These are phyloP conservation scores for Sebastes kiyomatsui DNA, from an alignment of 2,797 vertebrate species.

Conservation along the genomic window DNA sequence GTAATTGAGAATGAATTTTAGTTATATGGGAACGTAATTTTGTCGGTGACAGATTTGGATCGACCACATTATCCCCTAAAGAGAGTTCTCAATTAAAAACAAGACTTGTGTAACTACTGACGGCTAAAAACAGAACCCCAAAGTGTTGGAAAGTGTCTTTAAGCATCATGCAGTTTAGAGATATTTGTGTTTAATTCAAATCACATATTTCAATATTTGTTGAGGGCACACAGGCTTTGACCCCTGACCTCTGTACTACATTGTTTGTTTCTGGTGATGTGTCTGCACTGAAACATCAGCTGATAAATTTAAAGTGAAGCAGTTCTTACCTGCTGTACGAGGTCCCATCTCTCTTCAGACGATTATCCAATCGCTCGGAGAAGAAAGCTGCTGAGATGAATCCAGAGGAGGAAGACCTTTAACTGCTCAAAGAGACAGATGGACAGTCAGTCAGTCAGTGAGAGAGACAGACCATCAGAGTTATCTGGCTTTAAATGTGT, in stretches of 20 bases:
- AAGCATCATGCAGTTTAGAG: neutral
- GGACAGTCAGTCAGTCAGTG: neutral
- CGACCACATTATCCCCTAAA: neutral
- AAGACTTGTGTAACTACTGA: neutral
- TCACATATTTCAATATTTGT: neutral
- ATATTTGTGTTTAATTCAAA: neutral
- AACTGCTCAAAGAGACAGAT: neutral
- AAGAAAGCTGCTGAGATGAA: neutral
- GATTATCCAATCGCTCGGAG: neutral
- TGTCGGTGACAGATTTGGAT: no score
- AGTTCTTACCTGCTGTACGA: constrained; percentile 63
- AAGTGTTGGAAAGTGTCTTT: neutral
- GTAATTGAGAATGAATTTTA: no score
- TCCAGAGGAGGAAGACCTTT: neutral
- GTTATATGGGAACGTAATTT: no score
- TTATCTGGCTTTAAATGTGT: neutral
- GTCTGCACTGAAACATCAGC: neutral
- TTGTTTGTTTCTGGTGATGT: neutral
- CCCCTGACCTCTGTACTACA: neutral
- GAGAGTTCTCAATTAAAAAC: neutral
- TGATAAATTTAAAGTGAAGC: rapidly evolving
- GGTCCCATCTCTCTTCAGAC: constrained; percentile 64
- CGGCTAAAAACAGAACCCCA: neutral
- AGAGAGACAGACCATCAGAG: neutral
- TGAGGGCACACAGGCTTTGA: neutral